A percentile compares a stretch with the other conserved stretches of the same genome.
These are phyloP conservation scores for Eupithecia dodoneata DNA, from an alignment of 2,888 invertebrate species.

Conservation along the genomic window DNA sequence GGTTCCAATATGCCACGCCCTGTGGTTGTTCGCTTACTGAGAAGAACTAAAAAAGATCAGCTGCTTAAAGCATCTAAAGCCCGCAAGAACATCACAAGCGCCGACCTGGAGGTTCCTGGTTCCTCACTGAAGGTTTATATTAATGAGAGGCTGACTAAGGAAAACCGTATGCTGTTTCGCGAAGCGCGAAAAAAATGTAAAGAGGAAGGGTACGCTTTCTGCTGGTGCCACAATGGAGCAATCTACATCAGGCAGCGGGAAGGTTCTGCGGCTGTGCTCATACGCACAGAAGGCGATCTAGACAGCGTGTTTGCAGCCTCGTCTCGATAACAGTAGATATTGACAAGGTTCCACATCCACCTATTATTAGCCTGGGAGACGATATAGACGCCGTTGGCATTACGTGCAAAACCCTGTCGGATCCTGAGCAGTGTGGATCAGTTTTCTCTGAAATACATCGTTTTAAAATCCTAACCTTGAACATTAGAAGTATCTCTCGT, in stretches of 20 bases:
- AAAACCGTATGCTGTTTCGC: background rate
- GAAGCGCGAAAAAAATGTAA: background rate
- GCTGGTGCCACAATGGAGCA: slow-evolving; percentile 7
- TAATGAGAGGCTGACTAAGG: slow-evolving; percentile 7
- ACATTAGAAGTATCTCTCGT: no score
- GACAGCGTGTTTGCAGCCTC: no score
- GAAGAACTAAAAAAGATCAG: slow-evolving; percentile 7
- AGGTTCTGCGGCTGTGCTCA: no score
- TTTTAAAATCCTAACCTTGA: no score
- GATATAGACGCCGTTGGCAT: no score
- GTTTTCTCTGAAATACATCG: no score
- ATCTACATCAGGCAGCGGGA: slow-evolving; percentile 10
- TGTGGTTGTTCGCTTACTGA: slow-evolving; percentile 6
- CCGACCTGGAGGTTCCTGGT: slow-evolving; percentile 12
- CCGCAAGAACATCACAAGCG: slow-evolving; percentile 8
- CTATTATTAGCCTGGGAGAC: no score
- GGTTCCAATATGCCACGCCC: slow-evolving; percentile 9
- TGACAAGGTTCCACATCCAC: no score
- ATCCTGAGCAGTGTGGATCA: no score
- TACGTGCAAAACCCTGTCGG: no score
- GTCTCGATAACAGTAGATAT: no score
- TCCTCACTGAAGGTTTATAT: slow-evolving; percentile 6
- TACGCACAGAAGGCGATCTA: no score
- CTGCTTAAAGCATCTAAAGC: slow-evolving; percentile 7
- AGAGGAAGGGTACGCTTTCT: background rate